Evolutionary conservation across 2,888 invertebrate species (phyloP).

Genomic region (Drosophila nigricruria): DNA sequence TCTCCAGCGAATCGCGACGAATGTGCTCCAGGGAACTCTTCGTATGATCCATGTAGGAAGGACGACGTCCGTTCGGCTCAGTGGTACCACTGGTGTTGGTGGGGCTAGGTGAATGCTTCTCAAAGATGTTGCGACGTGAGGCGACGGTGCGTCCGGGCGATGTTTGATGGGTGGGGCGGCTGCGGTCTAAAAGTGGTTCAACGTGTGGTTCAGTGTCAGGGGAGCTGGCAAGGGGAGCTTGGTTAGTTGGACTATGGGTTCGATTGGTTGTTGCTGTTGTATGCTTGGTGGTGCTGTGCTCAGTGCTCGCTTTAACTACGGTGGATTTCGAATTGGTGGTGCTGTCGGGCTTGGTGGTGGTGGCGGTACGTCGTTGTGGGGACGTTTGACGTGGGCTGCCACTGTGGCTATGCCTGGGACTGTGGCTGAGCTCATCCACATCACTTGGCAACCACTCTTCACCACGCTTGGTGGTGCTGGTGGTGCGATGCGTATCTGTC

Average conservation of each 20-base stretch:
- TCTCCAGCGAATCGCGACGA: slow-evolving; percentile 83
- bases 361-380: slow-evolving; percentile 28
- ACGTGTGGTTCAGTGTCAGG: slow-evolving; percentile 67
- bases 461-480: slow-evolving; percentile 18
- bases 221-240: slow-evolving; percentile 46
- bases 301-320: slow-evolving; percentile 70
- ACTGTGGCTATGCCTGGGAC: slow-evolving; percentile 23
- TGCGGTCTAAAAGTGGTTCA: slow-evolving; percentile 78
- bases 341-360: slow-evolving; percentile 11
- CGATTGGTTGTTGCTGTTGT: slow-evolving; percentile 36
- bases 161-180: slow-evolving; percentile 30
- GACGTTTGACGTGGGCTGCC: slow-evolving; percentile 24
- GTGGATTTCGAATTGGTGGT: slow-evolving; percentile 39
- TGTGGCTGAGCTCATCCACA: slow-evolving; percentile 22
- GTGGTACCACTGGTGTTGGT: slow-evolving; percentile 5
- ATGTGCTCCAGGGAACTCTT: slow-evolving; percentile 84
- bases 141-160: slow-evolving; percentile 77
- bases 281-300: slow-evolving; percentile 71
- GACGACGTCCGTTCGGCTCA: slow-evolving; percentile 68
- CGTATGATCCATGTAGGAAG: slow-evolving; percentile 85
- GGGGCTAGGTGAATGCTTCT: slow-evolving; percentile 61
- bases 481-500: slow-evolving; percentile 19
- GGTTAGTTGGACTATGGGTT: slow-evolving; percentile 66
- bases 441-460: slow-evolving; percentile 15
- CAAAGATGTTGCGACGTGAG: slow-evolving; percentile 83